phyloP scores from a whole-genome alignment of 2,113 vertebrate species.

The Pachycephala philippinensis region DNA sequence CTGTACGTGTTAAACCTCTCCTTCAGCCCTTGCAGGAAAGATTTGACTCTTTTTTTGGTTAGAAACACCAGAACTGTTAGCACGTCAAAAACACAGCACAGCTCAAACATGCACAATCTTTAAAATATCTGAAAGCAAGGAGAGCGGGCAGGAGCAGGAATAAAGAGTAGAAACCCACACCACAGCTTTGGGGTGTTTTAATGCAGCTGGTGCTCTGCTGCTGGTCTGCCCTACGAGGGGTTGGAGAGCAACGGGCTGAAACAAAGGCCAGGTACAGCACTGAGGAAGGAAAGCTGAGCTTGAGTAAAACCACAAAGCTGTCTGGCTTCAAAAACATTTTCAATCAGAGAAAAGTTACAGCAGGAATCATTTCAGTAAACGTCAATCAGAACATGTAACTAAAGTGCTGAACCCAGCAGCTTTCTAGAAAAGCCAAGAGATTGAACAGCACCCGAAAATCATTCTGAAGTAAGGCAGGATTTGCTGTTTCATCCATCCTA shows the following conservation, averaged over 20 bases:
- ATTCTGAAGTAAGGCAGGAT: background rate
- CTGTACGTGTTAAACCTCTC: conserved; percentile 22
- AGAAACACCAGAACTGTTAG: conserved; percentile 39
- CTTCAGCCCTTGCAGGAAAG: conserved; percentile 41
- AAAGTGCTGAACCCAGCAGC: background rate
- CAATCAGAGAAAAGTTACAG: background rate
- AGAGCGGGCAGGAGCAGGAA: conserved; percentile 19
- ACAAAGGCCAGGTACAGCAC: background rate
- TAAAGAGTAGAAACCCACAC: conserved; percentile 27
- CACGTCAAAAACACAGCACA: conserved; percentile 38
- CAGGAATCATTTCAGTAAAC: background rate
- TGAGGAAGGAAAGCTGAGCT: background rate
- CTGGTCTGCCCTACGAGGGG: background rate
- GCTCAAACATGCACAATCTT: conserved; percentile 55
- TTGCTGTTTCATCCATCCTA: background rate
- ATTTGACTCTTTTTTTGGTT: conserved; percentile 12
- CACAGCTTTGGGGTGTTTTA: conserved; percentile 41
- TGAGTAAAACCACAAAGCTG: background rate
- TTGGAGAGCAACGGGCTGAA: background rate
- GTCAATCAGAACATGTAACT: background rate
- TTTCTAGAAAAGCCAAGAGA: background rate
- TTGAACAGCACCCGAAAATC: background rate
- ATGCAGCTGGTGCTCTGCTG: background rate
- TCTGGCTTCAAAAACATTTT: background rate
- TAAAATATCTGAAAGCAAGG: conserved; percentile 28